Percentiles rank a stretch among this genome's conserved stretches.
phyloP scores from a whole-genome alignment of 2,888 invertebrate genomes.

The Drosophila pseudotakahashii region DNA sequence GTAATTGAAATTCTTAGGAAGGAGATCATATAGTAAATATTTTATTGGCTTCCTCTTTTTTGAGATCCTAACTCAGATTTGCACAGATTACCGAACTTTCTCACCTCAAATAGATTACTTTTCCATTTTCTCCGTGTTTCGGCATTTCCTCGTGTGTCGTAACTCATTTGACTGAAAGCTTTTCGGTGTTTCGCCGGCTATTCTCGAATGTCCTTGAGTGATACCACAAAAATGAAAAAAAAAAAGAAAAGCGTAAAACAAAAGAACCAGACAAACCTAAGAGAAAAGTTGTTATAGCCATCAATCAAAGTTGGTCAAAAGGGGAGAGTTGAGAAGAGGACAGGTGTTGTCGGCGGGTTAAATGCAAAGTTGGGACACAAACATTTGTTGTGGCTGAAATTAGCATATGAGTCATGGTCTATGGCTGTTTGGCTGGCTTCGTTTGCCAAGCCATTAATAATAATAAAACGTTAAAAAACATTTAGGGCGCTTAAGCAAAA shows the following conservation, averaged over 20 bases:
- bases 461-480: slow-evolving; percentile 32
- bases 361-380: slow-evolving; percentile 14
- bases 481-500: slow-evolving; percentile 59
- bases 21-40: background rate
- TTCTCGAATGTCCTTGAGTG: slow-evolving; percentile 60
- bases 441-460: slow-evolving; percentile 72
- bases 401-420: slow-evolving; percentile 71
- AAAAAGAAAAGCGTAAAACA: slow-evolving; percentile 19
- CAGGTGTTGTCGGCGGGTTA: slow-evolving; percentile 56
- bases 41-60: slow-evolving; percentile 3
- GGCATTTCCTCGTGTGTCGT: slow-evolving; percentile 29
- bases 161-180: slow-evolving; percentile 76
- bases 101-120: slow-evolving; percentile 19
- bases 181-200: slow-evolving; percentile 59
- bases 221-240: background rate
- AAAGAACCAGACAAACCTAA: slow-evolving; percentile 32
- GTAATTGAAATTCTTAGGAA: slow-evolving; percentile 9
- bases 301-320: slow-evolving; percentile 62
- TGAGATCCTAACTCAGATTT: slow-evolving; percentile 5
- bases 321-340: slow-evolving; percentile 19
- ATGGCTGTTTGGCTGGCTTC: slow-evolving; percentile 14
- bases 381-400: slow-evolving; percentile 57
- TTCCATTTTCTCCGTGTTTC: slow-evolving; percentile 12
- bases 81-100: slow-evolving; percentile 33
- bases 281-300: slow-evolving; percentile 54